These are phyloP conservation scores for Holcopasites calliopsidis DNA, from an alignment of 1,140 invertebrate genomes.

Conservation along the genomic window DNA sequence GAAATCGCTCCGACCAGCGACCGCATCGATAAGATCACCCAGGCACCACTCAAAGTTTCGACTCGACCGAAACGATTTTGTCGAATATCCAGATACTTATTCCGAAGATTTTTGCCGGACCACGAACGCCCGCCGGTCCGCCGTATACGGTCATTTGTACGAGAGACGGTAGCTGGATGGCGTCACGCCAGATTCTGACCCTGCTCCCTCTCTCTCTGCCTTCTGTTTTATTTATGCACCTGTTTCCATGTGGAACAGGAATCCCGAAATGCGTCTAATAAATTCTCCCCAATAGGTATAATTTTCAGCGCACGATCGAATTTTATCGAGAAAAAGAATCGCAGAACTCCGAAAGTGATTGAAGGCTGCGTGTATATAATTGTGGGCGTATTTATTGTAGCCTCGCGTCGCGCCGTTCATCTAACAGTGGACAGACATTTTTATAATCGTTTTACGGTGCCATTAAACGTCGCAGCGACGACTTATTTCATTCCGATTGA, in stretches of 20 bases:
- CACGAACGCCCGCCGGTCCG: slow-evolving; percentile 36
- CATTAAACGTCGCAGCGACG: not conserved
- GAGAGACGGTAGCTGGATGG: slow-evolving; percentile 49
- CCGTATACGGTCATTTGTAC: slow-evolving; percentile 69
- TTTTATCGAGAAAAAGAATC: not conserved
- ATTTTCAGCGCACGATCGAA: too few species aligned
- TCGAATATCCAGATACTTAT: slow-evolving; percentile 55
- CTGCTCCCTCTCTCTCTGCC: not conserved
- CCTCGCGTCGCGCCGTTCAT: too few species aligned
- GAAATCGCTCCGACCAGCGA: slow-evolving; percentile 16
- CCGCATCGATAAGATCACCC: slow-evolving; percentile 47
- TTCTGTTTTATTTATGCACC: slow-evolving; percentile 37
- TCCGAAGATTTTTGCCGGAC: slow-evolving; percentile 34
- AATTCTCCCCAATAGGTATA: not conserved
- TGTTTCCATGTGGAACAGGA: slow-evolving; percentile 23
- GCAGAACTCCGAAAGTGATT: too few species aligned
- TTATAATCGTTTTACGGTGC: not conserved
- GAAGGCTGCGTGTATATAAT: too few species aligned
- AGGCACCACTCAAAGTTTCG: slow-evolving; percentile 29
- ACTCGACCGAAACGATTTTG: slow-evolving; percentile 47
- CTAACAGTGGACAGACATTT: not conserved
- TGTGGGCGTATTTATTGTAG: too few species aligned
- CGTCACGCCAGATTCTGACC: slow-evolving; percentile 55
- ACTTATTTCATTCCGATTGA: not conserved
- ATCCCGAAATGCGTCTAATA: not conserved